These are phyloP conservation scores for Acrocephalus kingi DNA, from an alignment of 2,113 vertebrate species.

Conservation along the genomic window DNA sequence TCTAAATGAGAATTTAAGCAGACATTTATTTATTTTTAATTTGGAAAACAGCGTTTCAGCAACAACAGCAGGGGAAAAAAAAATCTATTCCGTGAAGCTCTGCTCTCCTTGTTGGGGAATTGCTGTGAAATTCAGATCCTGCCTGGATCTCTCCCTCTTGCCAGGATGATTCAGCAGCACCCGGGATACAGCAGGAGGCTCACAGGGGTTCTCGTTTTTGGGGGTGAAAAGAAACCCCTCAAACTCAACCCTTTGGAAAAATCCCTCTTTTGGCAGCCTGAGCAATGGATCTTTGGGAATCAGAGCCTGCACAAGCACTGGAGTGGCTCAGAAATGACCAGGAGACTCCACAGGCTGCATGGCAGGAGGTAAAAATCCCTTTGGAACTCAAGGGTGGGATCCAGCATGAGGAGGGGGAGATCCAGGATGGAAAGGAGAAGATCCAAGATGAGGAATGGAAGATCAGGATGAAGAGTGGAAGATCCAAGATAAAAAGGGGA, in stretches of 20 bases:
- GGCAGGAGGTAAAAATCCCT: not conserved
- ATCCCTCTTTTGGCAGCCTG: not conserved
- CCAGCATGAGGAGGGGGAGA: not conserved
- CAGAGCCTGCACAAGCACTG: not conserved
- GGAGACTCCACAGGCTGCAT: not conserved
- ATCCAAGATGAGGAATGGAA: rapidly evolving
- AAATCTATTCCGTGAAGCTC: not conserved
- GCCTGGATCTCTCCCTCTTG: not conserved
- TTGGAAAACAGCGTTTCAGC: not conserved
- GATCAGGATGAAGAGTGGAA: rapidly evolving
- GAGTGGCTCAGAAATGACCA: not conserved
- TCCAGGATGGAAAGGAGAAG: rapidly evolving
- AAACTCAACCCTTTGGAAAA: rapidly evolving
- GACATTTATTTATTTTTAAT: constrained; percentile 42
- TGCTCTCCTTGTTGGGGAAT: not conserved
- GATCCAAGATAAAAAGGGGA: rapidly evolving
- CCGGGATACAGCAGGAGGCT: not conserved
- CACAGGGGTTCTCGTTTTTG: not conserved
- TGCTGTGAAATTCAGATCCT: not conserved
- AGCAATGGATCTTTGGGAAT: not conserved
- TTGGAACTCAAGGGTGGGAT: not conserved
- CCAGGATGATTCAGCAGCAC: not conserved
- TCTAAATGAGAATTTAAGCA: constrained; percentile 29
- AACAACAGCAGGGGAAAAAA: rapidly evolving
- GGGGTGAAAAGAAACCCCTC: not conserved